phyloP scores from a whole-genome alignment of 2,113 vertebrate species.

The Cryptotis parvus region DNA sequence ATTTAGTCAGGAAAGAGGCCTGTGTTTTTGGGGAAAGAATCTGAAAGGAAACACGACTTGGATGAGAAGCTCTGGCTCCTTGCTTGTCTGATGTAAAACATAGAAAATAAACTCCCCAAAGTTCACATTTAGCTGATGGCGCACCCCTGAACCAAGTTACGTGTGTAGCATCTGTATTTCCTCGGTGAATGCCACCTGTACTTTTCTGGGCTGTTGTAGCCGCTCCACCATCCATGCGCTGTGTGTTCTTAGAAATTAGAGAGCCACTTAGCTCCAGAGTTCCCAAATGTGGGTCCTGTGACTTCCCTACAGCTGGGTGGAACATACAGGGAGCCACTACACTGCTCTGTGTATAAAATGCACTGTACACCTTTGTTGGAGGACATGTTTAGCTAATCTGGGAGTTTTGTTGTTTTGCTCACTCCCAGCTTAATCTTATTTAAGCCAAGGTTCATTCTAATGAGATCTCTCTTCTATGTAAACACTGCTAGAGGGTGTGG shows the following conservation, averaged over 20 bases:
- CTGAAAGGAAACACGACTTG: conserved; percentile 57
- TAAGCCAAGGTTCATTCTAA: no score
- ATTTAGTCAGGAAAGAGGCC: conserved; percentile 67
- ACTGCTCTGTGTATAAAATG: no score
- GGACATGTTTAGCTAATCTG: no score
- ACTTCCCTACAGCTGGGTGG: no score
- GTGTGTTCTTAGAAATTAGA: neutral
- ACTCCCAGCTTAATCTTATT: no score
- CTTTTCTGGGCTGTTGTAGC: neutral
- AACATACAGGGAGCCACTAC: neutral
- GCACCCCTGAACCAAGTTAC: neutral
- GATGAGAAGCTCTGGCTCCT: conserved; percentile 55
- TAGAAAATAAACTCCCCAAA: conserved; percentile 38
- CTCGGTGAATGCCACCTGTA: rapidly evolving
- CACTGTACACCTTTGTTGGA: no score
- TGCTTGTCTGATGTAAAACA: conserved; percentile 43
- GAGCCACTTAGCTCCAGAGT: neutral
- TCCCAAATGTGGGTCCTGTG: neutral
- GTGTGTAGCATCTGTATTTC: neutral
- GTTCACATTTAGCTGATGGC: neutral
- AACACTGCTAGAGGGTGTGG: no score
- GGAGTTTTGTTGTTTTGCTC: no score
- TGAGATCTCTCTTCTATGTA: no score
- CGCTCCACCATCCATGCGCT: neutral
- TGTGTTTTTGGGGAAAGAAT: conserved; percentile 14